Evolutionary conservation across 2,888 invertebrate species (phyloP).

Genomic region (Frankliniella intonsa): DNA sequence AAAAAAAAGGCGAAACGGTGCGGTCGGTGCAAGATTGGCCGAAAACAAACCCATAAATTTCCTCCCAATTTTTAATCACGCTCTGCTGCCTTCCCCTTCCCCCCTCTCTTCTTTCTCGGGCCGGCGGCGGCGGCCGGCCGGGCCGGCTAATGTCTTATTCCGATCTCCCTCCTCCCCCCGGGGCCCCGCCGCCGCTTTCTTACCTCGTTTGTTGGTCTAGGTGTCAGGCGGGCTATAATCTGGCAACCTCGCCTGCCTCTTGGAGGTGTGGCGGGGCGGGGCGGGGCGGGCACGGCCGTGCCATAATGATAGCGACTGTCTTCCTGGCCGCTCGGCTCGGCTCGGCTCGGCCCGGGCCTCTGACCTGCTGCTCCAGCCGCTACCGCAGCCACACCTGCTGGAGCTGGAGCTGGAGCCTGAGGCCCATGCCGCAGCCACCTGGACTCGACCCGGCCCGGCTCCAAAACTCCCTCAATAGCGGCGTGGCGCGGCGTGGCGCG

Average conservation of each 20-base stretch:
- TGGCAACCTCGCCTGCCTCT: not conserved
- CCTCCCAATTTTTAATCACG: too few species aligned
- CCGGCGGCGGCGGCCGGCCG: not conserved
- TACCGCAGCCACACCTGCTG: not conserved
- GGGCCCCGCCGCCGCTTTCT: not conserved
- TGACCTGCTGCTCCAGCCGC: not conserved
- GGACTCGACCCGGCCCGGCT: not conserved
- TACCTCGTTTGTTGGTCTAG: not conserved
- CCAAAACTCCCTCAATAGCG: not conserved
- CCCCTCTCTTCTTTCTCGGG: not conserved
- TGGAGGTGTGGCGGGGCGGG: not conserved
- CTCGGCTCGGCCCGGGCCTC: not conserved
- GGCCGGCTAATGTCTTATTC: not conserved
- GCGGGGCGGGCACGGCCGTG: not conserved
- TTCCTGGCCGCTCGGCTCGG: not conserved
- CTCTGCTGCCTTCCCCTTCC: not conserved
- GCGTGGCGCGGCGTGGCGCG: not conserved
- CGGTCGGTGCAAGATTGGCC: too few species aligned
- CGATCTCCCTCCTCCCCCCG: not conserved
- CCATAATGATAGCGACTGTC: conserved; percentile 6
- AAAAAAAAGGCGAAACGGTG: too few species aligned
- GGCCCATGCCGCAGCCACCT: not conserved
- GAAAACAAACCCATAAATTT: too few species aligned
- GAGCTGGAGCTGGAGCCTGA: not conserved
- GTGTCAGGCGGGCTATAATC: conserved; percentile 6